Conservation (phyloP, 64 coral and sea anemone genomes). For the Montipora sp. region DNA sequence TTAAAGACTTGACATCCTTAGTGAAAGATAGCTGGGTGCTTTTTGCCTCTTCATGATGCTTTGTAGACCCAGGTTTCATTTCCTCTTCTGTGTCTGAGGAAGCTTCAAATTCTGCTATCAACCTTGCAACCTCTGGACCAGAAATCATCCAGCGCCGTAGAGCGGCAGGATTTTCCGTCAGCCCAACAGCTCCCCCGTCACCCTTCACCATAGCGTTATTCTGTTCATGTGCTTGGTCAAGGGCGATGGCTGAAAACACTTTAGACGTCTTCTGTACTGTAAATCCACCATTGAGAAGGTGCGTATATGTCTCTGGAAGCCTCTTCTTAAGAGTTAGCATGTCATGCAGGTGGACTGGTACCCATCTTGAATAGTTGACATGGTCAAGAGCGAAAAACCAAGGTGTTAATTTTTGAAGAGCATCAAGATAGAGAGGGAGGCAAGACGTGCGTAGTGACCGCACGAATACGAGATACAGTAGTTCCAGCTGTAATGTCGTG, state of each 20-base stretch:
- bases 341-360: constrained; percentile 15
- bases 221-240: neutral
- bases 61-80: too few species aligned
- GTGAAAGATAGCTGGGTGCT: neutral
- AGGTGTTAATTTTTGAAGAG: constrained; percentile 6
- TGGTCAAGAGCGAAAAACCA: neutral
- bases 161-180: too few species aligned
- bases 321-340: neutral
- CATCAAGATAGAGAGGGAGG: constrained; percentile 14
- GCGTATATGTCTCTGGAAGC: neutral
- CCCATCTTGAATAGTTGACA: constrained; percentile 17
- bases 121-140: too few species aligned
- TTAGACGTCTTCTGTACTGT: neutral
- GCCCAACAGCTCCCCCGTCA: too few species aligned
- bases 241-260: neutral
- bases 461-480: neutral
- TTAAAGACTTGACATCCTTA: neutral
- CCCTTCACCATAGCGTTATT: neutral
- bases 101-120: too few species aligned
- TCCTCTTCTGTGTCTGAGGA: too few species aligned
- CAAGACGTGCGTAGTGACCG: neutral
- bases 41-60: neutral
- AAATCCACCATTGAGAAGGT: neutral
- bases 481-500: neutral
- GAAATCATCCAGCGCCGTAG: too few species aligned